A percentile compares a stretch with the other conserved stretches of the same genome.
Evolutionary conservation across 2,888 invertebrate species (phyloP).

Genomic region (Spisula subtruncata): DNA sequence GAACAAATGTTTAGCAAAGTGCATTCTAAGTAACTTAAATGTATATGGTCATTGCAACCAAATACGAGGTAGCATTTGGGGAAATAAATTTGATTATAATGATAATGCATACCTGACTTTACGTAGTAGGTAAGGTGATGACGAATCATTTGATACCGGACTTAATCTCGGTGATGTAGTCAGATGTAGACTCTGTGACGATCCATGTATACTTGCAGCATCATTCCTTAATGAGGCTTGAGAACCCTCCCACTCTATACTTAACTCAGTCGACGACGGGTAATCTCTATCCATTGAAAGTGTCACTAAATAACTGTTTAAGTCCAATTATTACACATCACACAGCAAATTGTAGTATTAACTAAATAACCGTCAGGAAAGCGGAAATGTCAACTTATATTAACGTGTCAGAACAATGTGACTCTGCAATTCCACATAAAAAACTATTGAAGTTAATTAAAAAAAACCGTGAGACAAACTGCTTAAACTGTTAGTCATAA

Average conservation of each 20-base stretch:
- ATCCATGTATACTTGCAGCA: slow-evolving; percentile 50
- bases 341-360: background rate
- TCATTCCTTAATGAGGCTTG: slow-evolving; percentile 63
- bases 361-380: background rate
- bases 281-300: slow-evolving; percentile 52
- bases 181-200: slow-evolving; percentile 58
- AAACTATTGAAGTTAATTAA: no score
- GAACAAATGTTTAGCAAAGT: no score
- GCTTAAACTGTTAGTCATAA: no score
- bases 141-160: slow-evolving; percentile 67
- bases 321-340: background rate
- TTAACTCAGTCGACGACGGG: slow-evolving; percentile 51
- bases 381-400: background rate
- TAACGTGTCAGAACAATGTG: background rate
- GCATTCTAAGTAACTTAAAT: no score
- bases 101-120: slow-evolving; percentile 71
- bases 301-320: background rate
- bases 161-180: slow-evolving; percentile 72
- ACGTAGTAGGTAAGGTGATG: slow-evolving; percentile 73
- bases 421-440: background rate
- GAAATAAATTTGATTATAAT: no score
- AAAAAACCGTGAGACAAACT: no score
- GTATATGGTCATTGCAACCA: no score
- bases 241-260: slow-evolving; percentile 58
- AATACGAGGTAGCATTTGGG: no score